Evolutionary conservation across 1,140 invertebrate species (phyloP), one percentile per base, ranked within the genome.

Genomic region (Diorhabda carinulata): DNA sequence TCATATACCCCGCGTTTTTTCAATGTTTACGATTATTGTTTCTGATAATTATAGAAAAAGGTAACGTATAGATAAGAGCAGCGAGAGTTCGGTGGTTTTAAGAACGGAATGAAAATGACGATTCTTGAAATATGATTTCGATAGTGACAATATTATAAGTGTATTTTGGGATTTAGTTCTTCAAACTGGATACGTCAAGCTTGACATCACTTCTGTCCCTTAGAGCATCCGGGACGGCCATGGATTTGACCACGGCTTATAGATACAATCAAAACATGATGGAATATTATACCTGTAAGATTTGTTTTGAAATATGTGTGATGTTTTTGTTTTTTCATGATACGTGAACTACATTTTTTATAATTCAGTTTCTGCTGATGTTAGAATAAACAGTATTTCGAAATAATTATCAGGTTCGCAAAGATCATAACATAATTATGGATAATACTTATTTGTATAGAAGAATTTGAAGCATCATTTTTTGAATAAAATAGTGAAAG

Each of bases 281-380:
- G 95, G 95, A 97, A 86, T 97, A 97, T 85, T 97, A 97, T 80
- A 96, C 95, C 81, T 97, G 95, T 96, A 91, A 96, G 92, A 86
- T 3, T 52, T 52, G 47, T 25, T 25, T 25, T 25, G 57, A 57
- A 57, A 7, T 5, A 57, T 57, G 3, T 57, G 25, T 25, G 25
- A 25, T 67, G 41, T 41, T 58, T 66, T 61, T 58, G 6, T 7
- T 59, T 59, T 56, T 64, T 5, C 43, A 57, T 64, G 3, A 25
- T 6, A 5, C 10, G 41, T 7, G 10, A 25, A 61, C 41, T 61
- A 7, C 1, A 61, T 25, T 61, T 61, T 42, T 61, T 2, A 61
- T 7, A 25, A 61, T 2, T 25, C 41, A 25, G 2, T 6, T 61
- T 10, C 5, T 6, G 10, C 7, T 25, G 25, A 25, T 25, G 25